Conservation (phyloP, 2,888 invertebrate genomes). For the Salpingus planirostris region DNA sequence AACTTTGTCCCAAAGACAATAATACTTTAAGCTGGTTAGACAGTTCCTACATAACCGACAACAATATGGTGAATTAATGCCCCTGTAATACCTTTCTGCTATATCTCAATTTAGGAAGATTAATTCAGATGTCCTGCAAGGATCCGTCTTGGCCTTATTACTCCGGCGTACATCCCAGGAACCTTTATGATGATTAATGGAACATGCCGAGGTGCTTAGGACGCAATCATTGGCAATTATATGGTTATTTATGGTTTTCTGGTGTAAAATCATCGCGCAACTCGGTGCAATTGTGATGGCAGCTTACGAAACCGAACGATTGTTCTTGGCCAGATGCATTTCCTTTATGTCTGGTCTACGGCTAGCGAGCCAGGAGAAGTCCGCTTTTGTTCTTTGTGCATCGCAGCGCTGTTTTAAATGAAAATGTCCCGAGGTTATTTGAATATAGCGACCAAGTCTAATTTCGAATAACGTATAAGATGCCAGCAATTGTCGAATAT, state of each 20-base stretch:
- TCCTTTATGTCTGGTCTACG: too few relatives aligned
- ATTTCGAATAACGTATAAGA: constrained; percentile 16
- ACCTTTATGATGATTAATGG: constrained; percentile 12
- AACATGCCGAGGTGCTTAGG: too few relatives aligned
- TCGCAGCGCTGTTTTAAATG: constrained; percentile 9
- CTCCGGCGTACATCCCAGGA: too few relatives aligned
- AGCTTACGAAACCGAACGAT: too few relatives aligned
- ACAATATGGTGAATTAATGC: constrained; percentile 14
- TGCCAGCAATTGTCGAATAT: too few relatives aligned
- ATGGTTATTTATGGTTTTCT: too few relatives aligned
- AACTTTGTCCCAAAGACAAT: constrained; percentile 3
- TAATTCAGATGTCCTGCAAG: constrained; percentile 11
- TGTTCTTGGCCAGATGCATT: too few relatives aligned
- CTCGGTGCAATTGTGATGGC: too few relatives aligned
- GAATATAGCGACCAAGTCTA: constrained; percentile 17
- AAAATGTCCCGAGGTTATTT: constrained; percentile 15
- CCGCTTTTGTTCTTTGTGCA: constrained; percentile 12
- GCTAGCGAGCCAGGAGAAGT: too few relatives aligned
- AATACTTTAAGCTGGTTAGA: constrained; percentile 13
- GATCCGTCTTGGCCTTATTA: constrained; percentile 9
- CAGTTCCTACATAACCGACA: constrained; percentile 12
- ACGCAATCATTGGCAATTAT: too few relatives aligned
- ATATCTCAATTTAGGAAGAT: constrained; percentile 15
- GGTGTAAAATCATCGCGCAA: too few relatives aligned
- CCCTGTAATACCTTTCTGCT: constrained; percentile 9